Evolutionary conservation across 2,113 vertebrate species (phyloP).

Genomic region (Tor tambroides): DNA sequence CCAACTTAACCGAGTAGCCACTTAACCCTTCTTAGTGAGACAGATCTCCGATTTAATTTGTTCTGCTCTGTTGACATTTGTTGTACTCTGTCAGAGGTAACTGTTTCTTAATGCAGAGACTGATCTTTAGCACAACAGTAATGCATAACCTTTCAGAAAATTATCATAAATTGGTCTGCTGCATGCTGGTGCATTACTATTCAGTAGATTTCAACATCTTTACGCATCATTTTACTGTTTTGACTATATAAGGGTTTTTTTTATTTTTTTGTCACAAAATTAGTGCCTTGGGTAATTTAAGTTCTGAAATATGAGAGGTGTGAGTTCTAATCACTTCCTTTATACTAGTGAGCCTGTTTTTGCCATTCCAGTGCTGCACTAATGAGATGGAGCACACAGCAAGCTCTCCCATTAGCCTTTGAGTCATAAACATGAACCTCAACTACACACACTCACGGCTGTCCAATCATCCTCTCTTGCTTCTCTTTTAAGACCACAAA

Average conservation of each 20-base stretch:
- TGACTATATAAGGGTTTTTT: background rate
- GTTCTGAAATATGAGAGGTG: background rate
- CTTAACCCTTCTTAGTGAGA: background rate
- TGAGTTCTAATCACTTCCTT: slow-evolving; percentile 7
- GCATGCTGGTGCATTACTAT: background rate
- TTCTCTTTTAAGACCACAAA: slow-evolving; percentile 36
- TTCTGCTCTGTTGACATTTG: background rate
- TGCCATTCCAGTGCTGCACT: slow-evolving; percentile 14
- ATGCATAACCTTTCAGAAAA: background rate
- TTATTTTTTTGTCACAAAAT: background rate
- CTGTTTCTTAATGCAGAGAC: background rate
- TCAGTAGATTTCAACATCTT: background rate
- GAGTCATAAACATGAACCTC: slow-evolving; percentile 29
- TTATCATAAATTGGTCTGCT: background rate
- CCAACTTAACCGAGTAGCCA: background rate
- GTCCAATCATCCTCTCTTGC: slow-evolving; percentile 2
- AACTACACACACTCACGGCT: background rate
- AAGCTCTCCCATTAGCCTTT: slow-evolving; percentile 51
- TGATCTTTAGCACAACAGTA: background rate
- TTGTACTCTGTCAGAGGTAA: background rate
- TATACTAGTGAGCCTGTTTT: background rate
- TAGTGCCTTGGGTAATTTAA: background rate
- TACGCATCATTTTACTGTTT: background rate
- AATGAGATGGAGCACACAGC: slow-evolving; percentile 44
- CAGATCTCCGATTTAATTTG: background rate